Percentiles rank a stretch among this genome's conserved stretches.
Evolutionary conservation across 2,888 invertebrate genomes (phyloP).

Genomic region (Sphaerophoria rueppellii): DNA sequence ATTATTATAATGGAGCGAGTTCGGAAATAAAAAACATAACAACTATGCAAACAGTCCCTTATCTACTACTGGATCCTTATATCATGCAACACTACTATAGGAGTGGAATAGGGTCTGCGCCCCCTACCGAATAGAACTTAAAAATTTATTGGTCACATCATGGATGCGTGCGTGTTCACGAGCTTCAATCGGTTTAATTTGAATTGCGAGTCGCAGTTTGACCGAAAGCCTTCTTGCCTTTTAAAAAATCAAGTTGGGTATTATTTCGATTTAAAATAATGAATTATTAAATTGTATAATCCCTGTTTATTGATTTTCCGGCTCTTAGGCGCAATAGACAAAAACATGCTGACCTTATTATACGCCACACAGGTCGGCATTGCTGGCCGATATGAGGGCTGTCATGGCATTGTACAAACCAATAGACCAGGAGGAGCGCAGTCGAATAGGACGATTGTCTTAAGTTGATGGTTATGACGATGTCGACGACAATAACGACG

Average conservation of each 20-base stretch:
- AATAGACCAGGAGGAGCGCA: too few species aligned
- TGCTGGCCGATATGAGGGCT: neutral
- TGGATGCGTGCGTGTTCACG: neutral
- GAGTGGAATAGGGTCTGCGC: too few species aligned
- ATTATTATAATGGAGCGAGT: too few species aligned
- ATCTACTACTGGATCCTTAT: too few species aligned
- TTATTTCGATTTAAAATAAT: conserved; percentile 46
- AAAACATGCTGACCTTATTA: conserved; percentile 60
- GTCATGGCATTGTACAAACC: too few species aligned
- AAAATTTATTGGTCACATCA: too few species aligned
- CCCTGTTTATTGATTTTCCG: conserved; percentile 67
- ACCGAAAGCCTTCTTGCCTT: neutral
- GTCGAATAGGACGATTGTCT: conserved; percentile 45
- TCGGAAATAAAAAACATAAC: too few species aligned
- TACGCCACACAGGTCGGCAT: conserved; percentile 5
- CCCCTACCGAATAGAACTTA: too few species aligned
- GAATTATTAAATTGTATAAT: conserved; percentile 69
- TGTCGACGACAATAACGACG: too few species aligned
- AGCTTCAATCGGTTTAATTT: conserved; percentile 26
- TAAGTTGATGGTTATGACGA: conserved; percentile 26
- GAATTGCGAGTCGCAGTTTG: neutral
- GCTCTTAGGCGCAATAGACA: conserved; percentile 53
- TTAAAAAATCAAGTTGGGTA: neutral
- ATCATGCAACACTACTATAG: too few species aligned
- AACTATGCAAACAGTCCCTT: too few species aligned